Base-by-base conservation (phyloP, 1,140 invertebrate genomes). In the Saxidomus purpurata region DNA sequence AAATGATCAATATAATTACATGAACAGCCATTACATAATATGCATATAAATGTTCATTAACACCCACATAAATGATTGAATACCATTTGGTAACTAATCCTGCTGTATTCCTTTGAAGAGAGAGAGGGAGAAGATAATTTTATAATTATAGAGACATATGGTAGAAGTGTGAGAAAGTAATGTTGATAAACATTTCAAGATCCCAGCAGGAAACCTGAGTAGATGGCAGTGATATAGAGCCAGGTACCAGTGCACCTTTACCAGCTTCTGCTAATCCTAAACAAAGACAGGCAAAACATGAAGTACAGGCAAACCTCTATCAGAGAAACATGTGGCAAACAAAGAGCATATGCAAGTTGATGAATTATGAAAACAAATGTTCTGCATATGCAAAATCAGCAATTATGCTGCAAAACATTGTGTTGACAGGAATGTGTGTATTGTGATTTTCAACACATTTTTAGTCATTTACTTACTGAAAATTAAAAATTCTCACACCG, bases 121-220 rank as follows among this genome's bases (percentile, higher is more conserved):
- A n/a, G n/a, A n/a, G 3, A 28, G 31, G 67, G 28, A 19, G 13
- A 40, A 71, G 67, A 71, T 71, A 71, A 38, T n/a, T 31, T 71
- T 8, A 34, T 71, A 71, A 71, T 71, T 71, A 71, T 38, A 2
- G 34, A 40, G 36, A 36, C 67, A 71, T 71, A 71, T 71, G 67
- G 67, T 34, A 71, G 67, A 71, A 71, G 67, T 38, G 67, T 71
- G 67, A 71, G 67, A 71, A 36, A 36, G 36, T 36, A 15, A 71
- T 71, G 67, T 71, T 36, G 67, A 71, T 71, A 71, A 71, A 71
- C 67, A 71, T 40, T 71, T 71, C 31, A 71, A 6, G 67, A 17
- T 38, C 67, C 11, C 67, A 71, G 67, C 67, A 71, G 67, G 67
- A 38, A 71, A 71, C 38, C 9, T 2, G 8, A 71, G 34, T 38